phyloP scores from a whole-genome alignment of 2,113 vertebrate species.

The Sitta europaea region DNA sequence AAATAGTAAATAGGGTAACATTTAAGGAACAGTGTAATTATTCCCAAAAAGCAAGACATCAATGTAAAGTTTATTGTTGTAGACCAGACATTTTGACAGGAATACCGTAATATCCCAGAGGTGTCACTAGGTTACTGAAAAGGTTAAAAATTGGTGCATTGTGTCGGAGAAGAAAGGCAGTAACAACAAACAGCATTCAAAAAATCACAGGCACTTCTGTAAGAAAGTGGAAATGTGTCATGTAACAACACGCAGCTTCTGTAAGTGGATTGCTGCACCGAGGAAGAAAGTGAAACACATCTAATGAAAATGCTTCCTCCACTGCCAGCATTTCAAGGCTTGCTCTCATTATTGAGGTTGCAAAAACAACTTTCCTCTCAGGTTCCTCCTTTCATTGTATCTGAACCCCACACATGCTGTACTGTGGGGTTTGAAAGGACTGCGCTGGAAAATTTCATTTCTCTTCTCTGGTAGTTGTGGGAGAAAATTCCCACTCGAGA shows the following conservation, averaged over 20 bases:
- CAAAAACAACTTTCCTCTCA: conserved; percentile 18
- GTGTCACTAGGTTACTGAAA: conserved; percentile 62
- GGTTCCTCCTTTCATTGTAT: background rate
- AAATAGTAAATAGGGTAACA: conserved; percentile 76
- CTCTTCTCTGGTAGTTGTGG: background rate
- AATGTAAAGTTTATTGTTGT: conserved; percentile 76
- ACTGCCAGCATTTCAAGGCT: background rate
- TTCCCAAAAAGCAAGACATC: conserved; percentile 81
- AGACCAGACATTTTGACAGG: conserved; percentile 66
- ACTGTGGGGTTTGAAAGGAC: background rate
- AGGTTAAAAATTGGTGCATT: conserved; percentile 63
- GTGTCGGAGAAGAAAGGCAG: background rate
- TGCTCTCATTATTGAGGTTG: background rate
- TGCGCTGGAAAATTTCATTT: conserved; percentile 5
- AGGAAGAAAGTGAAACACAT: conserved; percentile 22
- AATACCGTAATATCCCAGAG: conserved; percentile 57
- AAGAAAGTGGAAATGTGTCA: conserved; percentile 40
- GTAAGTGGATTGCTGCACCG: background rate
- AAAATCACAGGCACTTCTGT: conserved; percentile 30
- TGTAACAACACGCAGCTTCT: conserved; percentile 18
- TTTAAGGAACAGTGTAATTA: conserved; percentile 77
- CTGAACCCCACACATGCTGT: background rate
- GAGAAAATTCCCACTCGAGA: background rate
- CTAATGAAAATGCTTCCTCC: conserved; percentile 22
- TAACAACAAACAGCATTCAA: conserved; percentile 39